Evolutionary conservation across 2,113 vertebrate species (phyloP), one percentile per base, ranked within the genome.

Genomic region (Ramphastos sulfuratus): DNA sequence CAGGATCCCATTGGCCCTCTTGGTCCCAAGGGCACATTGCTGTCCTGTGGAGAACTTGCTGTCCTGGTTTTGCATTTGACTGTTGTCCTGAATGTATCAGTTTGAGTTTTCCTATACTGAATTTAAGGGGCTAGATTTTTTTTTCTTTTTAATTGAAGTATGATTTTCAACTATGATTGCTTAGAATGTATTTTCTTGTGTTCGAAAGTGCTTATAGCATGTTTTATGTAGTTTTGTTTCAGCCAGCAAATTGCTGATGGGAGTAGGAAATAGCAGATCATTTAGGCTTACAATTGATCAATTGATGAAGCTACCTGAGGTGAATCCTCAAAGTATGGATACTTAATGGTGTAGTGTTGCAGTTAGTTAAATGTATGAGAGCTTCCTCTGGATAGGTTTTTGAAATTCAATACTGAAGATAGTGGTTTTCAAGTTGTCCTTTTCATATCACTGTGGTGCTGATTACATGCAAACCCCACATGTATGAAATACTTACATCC

Each of bases 401-500:
- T 39, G 27, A 74, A 21, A 30, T 55, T 56, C 50, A 30, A 28
- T 61, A 5, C 17, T 25, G 89, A 66, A 52, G 50, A 21, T 5
- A 10, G 28, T 33, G 63, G 14, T 55, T 69, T 69, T 90, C 25
- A 52, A n/a, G 60, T 58, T 55, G 31, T 27, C n/a, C 23, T 77
- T n/a, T n/a, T 23, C 15, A 2, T 6, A 25, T 74, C 25, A 2
- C 37, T 52, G 27, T 64, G n/a, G 6, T 75, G 71, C 65, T 74
- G 42, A 33, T 50, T 7, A 10, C 35, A 10, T 37, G 58, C 13
- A 24, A 14, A 52, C 58, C 63, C 55, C 8, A 0, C 19, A 20
- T 0, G 0, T 28, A 0, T 15, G 4, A 80, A 77, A 8, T 54
- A 12, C 12, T 82, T 85, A 8, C 33, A 0, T 71, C 8, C 6